phyloP scores from a whole-genome alignment of 2,888 invertebrate species.

The Serripes groenlandicus region DNA sequence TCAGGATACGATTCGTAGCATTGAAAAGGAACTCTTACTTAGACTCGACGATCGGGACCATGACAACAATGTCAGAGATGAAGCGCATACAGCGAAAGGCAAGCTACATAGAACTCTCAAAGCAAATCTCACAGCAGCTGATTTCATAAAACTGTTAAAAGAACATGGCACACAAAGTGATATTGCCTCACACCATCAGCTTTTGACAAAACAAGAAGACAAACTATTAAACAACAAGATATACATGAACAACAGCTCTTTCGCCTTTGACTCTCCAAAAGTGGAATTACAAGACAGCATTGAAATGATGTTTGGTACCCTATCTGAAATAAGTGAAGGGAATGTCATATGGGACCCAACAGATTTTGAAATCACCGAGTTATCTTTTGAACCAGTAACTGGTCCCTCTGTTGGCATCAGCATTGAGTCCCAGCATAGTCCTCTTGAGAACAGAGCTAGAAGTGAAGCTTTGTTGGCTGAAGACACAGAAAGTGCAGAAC shows the following conservation, averaged over 20 bases:
- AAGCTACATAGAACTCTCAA: slow-evolving; percentile 60
- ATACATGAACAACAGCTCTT: slow-evolving; percentile 12
- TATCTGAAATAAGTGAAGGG: slow-evolving; percentile 53
- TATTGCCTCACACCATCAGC: slow-evolving; percentile 32
- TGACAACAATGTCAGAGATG: slow-evolving; percentile 46
- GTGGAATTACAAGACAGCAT: slow-evolving; percentile 41
- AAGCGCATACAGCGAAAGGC: slow-evolving; percentile 50
- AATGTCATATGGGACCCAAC: slow-evolving; percentile 58
- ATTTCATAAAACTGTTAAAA: slow-evolving; percentile 63
- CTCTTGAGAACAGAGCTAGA: neutral
- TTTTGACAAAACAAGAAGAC: slow-evolving; percentile 29
- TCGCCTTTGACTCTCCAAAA: slow-evolving; percentile 45
- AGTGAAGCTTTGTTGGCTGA: neutral
- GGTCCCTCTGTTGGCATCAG: neutral
- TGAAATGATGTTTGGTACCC: slow-evolving; percentile 57
- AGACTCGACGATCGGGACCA: slow-evolving; percentile 67
- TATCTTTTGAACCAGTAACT: neutral
- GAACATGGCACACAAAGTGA: slow-evolving; percentile 59
- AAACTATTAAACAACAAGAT: slow-evolving; percentile 20
- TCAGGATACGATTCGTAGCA: slow-evolving; percentile 69
- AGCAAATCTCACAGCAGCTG: slow-evolving; percentile 58
- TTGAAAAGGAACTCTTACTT: slow-evolving; percentile 72
- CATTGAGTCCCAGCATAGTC: slow-evolving; percentile 5
- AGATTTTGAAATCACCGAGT: slow-evolving; percentile 7
- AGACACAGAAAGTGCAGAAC: neutral